phyloP scores from a whole-genome alignment of 2,113 vertebrate genomes.

The Saguinus midas region DNA sequence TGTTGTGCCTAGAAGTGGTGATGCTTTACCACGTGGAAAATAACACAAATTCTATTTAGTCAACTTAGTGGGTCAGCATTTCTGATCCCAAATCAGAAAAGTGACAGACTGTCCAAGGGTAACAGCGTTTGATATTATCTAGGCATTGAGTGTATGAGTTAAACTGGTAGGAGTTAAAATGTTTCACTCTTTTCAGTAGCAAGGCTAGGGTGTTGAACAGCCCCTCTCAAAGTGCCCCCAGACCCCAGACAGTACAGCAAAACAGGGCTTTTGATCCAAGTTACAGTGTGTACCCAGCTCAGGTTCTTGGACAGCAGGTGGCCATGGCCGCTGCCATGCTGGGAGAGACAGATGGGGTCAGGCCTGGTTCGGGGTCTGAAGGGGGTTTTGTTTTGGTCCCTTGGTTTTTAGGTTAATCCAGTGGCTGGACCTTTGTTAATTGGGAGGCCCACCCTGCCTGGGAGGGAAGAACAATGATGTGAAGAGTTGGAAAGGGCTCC shows the following conservation, averaged over 20 bases:
- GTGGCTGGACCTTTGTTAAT: constrained; percentile 39
- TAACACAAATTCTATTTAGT: neutral
- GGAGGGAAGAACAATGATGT: neutral
- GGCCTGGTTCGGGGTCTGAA: neutral
- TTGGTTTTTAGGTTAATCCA: constrained; percentile 61
- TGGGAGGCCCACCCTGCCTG: constrained; percentile 51
- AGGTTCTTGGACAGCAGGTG: neutral
- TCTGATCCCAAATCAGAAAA: neutral
- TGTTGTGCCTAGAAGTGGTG: neutral
- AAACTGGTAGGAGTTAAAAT: neutral
- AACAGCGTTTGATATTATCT: neutral
- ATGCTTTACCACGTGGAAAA: neutral
- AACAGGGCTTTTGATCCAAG: neutral
- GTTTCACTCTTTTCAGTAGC: neutral
- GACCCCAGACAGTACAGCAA: neutral
- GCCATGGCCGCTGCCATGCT: neutral
- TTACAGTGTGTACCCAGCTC: neutral
- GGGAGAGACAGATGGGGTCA: constrained; percentile 20
- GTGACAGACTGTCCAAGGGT: neutral
- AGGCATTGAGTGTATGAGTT: neutral
- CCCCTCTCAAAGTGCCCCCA: neutral
- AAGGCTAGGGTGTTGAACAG: neutral
- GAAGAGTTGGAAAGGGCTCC: neutral
- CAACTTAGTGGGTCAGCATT: neutral
- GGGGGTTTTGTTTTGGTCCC: constrained; percentile 54